Evolutionary conservation across 2,888 invertebrate genomes (phyloP), one percentile per base, ranked within the genome.

Genomic region (Amitus sp.): DNA sequence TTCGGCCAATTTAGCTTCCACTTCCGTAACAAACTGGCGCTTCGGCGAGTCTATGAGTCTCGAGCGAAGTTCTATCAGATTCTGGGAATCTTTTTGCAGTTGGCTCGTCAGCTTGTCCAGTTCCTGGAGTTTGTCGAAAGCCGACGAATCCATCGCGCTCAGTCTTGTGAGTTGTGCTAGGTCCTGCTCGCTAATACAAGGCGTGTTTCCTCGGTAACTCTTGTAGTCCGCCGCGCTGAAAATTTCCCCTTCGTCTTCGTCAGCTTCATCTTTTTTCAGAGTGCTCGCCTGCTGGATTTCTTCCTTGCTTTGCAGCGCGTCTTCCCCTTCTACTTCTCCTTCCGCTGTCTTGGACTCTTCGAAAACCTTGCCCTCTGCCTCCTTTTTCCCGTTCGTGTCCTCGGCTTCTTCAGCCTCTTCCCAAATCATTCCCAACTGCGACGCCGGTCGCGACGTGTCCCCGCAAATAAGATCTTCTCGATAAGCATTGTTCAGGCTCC

Each of bases 401-500:
- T 90, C 90, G 19, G 83, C 82, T 70, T 93, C 93, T 81, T 93
- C 92, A 9, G 90, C 89, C 71, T 92, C 92, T 80, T 93, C 93
- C 90, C 93, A 93, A 70, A 94, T 94, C 90, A 94, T 92, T 63
- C 90, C 92, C 67, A 94, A 83, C 70, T 93, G 92, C 47, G 91
- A 91, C 62, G 87, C 84, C 53, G 90, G 88, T 64, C 89, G 86
- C 13, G 89, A 87, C 13, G 86, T 84, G 37, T 81, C 79, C 17
- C 85, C 87, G 67, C 86, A 86, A 20, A 89, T 90, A 57, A 91
- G 83, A 75, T 93, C 92, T 68, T 94, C 93, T 49, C 94, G 86
- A 80, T 94, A 94, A 34, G 93, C 93, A 82, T 92, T 92, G 83
- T 95, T 95, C 43, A 95, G 84, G 76, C 92, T 94, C 71, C 92